Base-by-base conservation (phyloP, 2,797 vertebrate species). In the Orientallactaga sibirica region DNA sequence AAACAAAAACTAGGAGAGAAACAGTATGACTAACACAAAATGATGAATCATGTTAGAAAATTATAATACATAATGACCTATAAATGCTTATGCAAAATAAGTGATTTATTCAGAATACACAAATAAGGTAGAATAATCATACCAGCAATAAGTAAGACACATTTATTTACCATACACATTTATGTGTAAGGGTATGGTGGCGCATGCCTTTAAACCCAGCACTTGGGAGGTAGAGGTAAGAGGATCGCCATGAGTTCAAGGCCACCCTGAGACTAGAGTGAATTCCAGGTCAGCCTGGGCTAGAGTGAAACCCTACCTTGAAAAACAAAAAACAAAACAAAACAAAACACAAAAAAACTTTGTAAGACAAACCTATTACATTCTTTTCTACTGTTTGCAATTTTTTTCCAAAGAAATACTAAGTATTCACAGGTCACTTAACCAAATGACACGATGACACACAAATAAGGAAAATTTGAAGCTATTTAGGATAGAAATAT, bases 401-500 rank as follows among this genome's bases (percentile, higher is more conserved):
- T 52, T 85, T 43, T 79, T 27, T 1, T 2, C 82, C 41, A 33
- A 74, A 61, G 41, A 52, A 76, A 62, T 84, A 89, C 68, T 71
- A 80, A 61, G 67, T 66, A 86, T 55, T 89, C 68, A 77, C 48
- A 74, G 83, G 41, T 41, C 27, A 58, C 83, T 83, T 14, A 84
- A 64, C 77, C 86, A 78, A 83, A 73, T 41, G 43, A 37, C 58
- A 94, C 85, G 73, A 82, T 12, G 48, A 52, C 25, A 22, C n/a
- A n/a, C 16, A 70, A 55, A 66, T 66, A 92, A 64, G 9, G 15
- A 37, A 61, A 79, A 80, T 27, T 5, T 88, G 37, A 20, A 74
- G 41, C 66, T 81, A 66, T n/a, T 61, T 83, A 2, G 70, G 52
- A n/a, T 19, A 86, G 73, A 81, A 94, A 92, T 66, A 91, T 67